Conservation (phyloP, 2,797 vertebrate species). For the Netta rufina region DNA sequence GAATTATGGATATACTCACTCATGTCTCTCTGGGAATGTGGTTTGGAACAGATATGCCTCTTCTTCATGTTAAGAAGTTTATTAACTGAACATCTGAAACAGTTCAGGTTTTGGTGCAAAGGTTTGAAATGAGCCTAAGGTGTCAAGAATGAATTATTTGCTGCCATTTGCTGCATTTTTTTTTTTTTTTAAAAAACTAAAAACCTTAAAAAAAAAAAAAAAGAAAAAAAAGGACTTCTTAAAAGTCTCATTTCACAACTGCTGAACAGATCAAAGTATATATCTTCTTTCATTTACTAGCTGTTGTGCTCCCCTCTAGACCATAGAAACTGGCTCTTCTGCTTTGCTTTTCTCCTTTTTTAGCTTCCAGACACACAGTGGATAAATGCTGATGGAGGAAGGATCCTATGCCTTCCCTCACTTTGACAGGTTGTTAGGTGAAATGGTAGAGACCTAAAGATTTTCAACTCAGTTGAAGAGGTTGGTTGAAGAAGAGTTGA, state of each 20-base stretch:
- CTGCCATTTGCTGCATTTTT: not conserved
- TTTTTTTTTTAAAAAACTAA: too few species aligned
- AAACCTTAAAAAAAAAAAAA: not conserved
- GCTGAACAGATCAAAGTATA: not conserved
- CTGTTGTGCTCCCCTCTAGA: not conserved
- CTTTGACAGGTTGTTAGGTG: not conserved
- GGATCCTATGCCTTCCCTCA: accelerated
- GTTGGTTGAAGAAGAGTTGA: too few species aligned
- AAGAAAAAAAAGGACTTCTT: not conserved
- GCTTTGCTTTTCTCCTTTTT: not conserved
- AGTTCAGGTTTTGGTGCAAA: not conserved
- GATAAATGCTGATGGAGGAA: not conserved
- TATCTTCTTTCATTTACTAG: not conserved
- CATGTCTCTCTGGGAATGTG: not conserved
- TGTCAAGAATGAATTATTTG: not conserved
- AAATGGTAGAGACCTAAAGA: not conserved
- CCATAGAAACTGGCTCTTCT: not conserved
- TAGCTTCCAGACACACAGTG: not conserved
- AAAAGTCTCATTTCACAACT: not conserved
- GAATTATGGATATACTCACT: not conserved
- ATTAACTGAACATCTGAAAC: not conserved
- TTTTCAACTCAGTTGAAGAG: not conserved
- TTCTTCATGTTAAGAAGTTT: not conserved
- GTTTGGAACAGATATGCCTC: not conserved
- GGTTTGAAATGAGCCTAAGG: not conserved